A percentile compares a stretch with the other conserved stretches of the same genome.
Conservation (phyloP, 2,113 vertebrate species). For the Peucedramus taeniatus region DNA sequence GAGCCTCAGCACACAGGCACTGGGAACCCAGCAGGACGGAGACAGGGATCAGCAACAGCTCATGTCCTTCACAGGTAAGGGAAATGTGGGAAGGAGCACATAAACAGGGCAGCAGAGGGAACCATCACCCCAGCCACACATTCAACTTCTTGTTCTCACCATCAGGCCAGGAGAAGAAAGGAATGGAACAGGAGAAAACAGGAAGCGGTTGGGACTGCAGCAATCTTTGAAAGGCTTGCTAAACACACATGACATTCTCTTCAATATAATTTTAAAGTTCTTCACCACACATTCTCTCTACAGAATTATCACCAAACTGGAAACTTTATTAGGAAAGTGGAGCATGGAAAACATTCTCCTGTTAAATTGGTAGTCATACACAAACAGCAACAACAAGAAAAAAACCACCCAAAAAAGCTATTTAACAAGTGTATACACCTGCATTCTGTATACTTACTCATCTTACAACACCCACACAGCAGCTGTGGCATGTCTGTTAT, state of each 20-base stretch:
- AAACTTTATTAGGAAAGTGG: not conserved
- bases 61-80: not conserved
- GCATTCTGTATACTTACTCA: not conserved
- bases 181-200: not conserved
- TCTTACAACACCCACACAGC: not conserved
- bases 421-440: not conserved
- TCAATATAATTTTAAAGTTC: not conserved
- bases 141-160: not conserved
- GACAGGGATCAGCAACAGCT: not conserved
- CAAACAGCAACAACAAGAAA: not conserved
- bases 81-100: not conserved
- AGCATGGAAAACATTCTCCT: not conserved
- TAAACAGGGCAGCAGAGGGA: not conserved
- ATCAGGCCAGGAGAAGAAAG: not conserved
- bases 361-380: not conserved
- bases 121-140: not conserved
- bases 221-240: not conserved
- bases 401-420: not conserved
- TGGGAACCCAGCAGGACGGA: not conserved
- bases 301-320: not conserved
- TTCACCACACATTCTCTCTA: not conserved
- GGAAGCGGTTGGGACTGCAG: not conserved
- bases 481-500: slow-evolving; percentile 2
- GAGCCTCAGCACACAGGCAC: not conserved
- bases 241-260: not conserved